phyloP scores from a whole-genome alignment of 2,113 vertebrate species.

The Menidia beryllina region DNA sequence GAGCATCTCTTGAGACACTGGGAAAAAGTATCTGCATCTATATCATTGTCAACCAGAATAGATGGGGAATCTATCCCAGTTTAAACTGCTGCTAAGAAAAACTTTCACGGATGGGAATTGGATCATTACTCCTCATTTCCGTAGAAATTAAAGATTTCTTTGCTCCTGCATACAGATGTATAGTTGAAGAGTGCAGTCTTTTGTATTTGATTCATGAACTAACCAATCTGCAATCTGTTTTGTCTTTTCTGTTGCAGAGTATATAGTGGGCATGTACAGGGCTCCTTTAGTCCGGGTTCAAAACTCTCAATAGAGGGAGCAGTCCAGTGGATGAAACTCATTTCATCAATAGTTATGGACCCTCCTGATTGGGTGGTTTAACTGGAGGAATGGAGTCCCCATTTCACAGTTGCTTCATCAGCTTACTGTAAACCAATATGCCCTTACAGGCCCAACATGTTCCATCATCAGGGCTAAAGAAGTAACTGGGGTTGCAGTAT shows the following conservation, averaged over 20 bases:
- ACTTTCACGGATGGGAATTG: not conserved
- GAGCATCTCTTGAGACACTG: not conserved
- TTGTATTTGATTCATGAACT: too few relatives aligned
- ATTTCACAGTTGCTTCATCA: constrained; percentile 32
- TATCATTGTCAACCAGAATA: not conserved
- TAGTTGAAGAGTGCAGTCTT: not conserved
- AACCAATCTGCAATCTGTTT: too few relatives aligned
- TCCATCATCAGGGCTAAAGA: constrained; percentile 6
- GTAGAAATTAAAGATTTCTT: not conserved
- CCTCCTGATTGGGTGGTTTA: not conserved
- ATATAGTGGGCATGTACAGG: too few relatives aligned
- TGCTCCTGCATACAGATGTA: not conserved
- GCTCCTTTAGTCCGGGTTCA: too few relatives aligned
- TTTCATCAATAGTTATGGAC: not conserved
- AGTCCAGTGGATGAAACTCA: too few relatives aligned
- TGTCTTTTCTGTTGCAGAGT: too few relatives aligned
- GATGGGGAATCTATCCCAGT: not conserved
- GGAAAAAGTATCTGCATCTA: not conserved
- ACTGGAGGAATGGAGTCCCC: not conserved
- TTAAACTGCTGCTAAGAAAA: not conserved
- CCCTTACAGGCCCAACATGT: not conserved
- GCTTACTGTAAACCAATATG: constrained; percentile 11
- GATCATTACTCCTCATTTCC: not conserved
- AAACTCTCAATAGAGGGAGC: too few relatives aligned
- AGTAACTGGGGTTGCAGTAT: not conserved